phyloP scores from a whole-genome alignment of 2,797 vertebrate species.

The Streptopelia turtur region DNA sequence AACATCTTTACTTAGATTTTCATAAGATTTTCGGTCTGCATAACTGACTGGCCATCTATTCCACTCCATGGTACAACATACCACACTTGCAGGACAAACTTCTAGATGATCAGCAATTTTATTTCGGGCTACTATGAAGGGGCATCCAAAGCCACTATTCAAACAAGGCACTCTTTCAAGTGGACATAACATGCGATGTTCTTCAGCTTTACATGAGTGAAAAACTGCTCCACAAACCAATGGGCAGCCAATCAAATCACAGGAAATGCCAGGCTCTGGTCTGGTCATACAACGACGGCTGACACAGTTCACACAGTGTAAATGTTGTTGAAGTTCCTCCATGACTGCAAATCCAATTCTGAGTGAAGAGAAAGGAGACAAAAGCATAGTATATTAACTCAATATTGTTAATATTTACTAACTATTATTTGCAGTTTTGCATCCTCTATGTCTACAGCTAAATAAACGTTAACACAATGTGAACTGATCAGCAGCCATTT shows the following conservation, averaged over 20 bases:
- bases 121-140: slow-evolving; percentile 88
- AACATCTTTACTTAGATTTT: slow-evolving; percentile 95
- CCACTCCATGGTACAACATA: slow-evolving; percentile 99
- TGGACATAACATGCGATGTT: slow-evolving; percentile 93
- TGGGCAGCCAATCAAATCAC: slow-evolving; percentile 93
- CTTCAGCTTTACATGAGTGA: slow-evolving; percentile 92
- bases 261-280: slow-evolving; percentile 89
- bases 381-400: neutral
- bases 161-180: slow-evolving; percentile 94
- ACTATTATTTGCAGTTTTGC: neutral
- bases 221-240: slow-evolving; percentile 96
- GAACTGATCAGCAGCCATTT: neutral
- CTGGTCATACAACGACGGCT: slow-evolving; percentile 96
- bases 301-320: slow-evolving; percentile 95
- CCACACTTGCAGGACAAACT: slow-evolving; percentile 94
- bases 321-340: slow-evolving; percentile 88
- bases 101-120: slow-evolving; percentile 94
- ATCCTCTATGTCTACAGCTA: neutral
- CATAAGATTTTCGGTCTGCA: slow-evolving; percentile 94
- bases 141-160: slow-evolving; percentile 94
- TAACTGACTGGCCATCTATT: slow-evolving; percentile 99
- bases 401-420: neutral
- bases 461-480: neutral
- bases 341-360: slow-evolving; percentile 79
- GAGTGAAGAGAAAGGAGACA: slow-evolving; percentile 24